Base-by-base conservation (phyloP, 2,888 invertebrate genomes). In the Torymus aiolomorphi region DNA sequence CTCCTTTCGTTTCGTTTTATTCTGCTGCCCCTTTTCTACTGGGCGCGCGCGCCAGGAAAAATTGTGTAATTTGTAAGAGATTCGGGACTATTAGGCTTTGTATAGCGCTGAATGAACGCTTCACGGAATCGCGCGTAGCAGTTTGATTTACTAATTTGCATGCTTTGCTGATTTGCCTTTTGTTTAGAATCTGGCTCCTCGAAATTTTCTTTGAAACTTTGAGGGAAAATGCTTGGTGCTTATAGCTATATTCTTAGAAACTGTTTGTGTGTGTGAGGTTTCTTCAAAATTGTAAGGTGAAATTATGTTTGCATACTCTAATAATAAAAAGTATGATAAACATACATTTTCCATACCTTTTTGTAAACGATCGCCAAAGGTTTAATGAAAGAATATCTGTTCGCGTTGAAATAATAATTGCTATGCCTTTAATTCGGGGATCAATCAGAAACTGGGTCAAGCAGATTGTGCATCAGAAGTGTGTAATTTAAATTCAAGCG, bases 401-500 rank as follows among this genome's bases (percentile, higher is more conserved):
- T 31, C 31, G 31, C 8, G 2, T 8, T 31, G 31, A 31, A 31
- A 31, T 31, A 31, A 8, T 31, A 31, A 31, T 31, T 31, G 8
- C 31, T 31, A 31, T 31, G 31, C 31, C 3, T 67, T 75, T n/a
- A n/a, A 51, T n/a, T 14, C 24, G 3, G n/a, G 59, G 20, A 67
- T 66, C 24, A 16, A 20, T 24, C 18, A 31, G 61, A 73, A 78
- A 61, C 20, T 72, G 66, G 72, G 78, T 78, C 78, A 61, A 66
- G 51, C 13, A 70, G 62, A 69, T 69, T 49, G 31, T 3, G 67
- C 20, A 49, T 54, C 49, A 51, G 52, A 3, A 1, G 66, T 31
- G n/a, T 54, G 54, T 14, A 66, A 78, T 78, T 78, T 78, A 67
- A 71, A 65, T 72, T 62, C 61, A 61, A 67, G 72, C 20, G n/a